Evolutionary conservation across 2,888 invertebrate species (phyloP), one percentile per base, ranked within the genome.

Genomic region (Phania funesta): DNA sequence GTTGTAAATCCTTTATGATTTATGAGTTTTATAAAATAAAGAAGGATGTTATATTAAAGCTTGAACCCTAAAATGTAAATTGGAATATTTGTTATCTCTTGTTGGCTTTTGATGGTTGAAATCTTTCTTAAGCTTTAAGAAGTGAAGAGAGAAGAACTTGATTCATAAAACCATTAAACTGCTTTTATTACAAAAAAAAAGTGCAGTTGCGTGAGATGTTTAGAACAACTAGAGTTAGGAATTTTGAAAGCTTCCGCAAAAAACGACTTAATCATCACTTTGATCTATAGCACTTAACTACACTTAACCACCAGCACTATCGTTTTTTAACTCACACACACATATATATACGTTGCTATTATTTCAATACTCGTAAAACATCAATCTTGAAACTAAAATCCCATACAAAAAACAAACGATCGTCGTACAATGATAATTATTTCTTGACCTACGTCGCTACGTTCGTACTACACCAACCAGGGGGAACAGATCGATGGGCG

Each of bases 201-300:
- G 3, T 50, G 38, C 71, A 70, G 65, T 71, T 65, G 78, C 78
- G 71, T 79, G 71, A 50, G 65, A 11, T 65, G 64, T 8, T 41
- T 48, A 71, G 64, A 56, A 54, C 16, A 18, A 4, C 3, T 8
- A 60, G 68, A 46, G n/a, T 18, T 16, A 74, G 52, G 44, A 74
- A 65, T 78, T 82, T 70, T 78, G 64, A 78, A 82, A 82, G 78
- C 82, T 78, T 82, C 70, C 79, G 80, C 80, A 79, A 79, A 60
- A 73, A 56, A 64, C n/a, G n/a, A 29, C 68, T 48, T 70, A 62
- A 80, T 73, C 80, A 76, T 50, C 48, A 22, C n/a, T 38, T 73
- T 78, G 78, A 82, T 82, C 82, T 78, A 76, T 76, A 83, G 68
- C 67, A 80, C 74, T 82, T 82, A 54, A 52, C 62, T 8, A 48